phyloP scores from a whole-genome alignment of 2,113 vertebrate genomes.

The Laticauda colubrina region DNA sequence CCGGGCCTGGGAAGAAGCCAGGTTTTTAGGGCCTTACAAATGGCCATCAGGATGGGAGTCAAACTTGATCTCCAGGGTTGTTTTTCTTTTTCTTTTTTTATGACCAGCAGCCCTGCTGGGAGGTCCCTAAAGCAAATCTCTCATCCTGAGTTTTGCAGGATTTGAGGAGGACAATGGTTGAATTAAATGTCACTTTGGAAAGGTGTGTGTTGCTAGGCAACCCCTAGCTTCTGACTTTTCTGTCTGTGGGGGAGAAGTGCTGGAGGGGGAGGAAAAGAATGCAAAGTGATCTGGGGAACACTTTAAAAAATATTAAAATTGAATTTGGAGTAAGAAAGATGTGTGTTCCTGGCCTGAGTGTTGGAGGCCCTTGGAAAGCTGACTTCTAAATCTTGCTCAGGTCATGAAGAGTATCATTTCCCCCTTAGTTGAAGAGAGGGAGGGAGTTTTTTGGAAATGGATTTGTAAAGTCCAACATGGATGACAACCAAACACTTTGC shows the following conservation, averaged over 20 bases:
- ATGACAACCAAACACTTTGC: not conserved
- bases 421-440: not conserved
- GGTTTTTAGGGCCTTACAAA: not conserved
- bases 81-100: not conserved
- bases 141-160: not conserved
- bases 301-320: not conserved
- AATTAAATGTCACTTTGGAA: not conserved
- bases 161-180: not conserved
- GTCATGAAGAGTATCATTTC: not conserved
- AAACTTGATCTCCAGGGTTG: not conserved
- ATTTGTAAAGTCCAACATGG: not conserved
- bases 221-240: not conserved
- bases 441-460: not conserved
- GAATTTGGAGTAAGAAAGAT: not conserved
- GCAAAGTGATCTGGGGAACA: not conserved
- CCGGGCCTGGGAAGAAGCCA: not conserved
- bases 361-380: not conserved
- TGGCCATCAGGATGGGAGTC: not conserved
- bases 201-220: conserved; percentile 14
- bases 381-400: not conserved
- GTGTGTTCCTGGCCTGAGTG: not conserved
- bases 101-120: not conserved
- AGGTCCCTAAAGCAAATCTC: too few relatives aligned
- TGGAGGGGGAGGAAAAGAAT: not conserved
- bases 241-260: too few relatives aligned